Evolutionary conservation across 2,113 vertebrate genomes (phyloP).

Genomic region (Crotophaga sulcirostris): DNA sequence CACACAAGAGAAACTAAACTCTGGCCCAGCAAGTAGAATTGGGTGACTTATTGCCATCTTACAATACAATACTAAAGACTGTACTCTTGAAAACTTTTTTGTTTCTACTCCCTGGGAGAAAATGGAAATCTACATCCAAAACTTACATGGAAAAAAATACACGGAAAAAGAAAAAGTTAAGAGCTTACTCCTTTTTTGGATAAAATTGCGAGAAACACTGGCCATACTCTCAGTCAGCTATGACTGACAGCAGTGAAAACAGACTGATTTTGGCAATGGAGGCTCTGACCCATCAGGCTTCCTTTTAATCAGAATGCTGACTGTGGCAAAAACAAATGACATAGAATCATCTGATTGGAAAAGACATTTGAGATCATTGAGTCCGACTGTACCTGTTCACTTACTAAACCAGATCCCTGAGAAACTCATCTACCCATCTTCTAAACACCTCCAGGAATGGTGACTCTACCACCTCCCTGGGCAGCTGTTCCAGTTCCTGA

Average conservation of each 20-base stretch:
- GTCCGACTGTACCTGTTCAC: too few species aligned
- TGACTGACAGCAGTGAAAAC: not conserved
- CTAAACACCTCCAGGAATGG: too few species aligned
- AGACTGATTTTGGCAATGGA: not conserved
- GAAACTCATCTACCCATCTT: too few species aligned
- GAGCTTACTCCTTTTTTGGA: not conserved
- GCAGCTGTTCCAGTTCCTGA: too few species aligned
- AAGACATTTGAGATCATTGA: too few species aligned
- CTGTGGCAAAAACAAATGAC: not conserved
- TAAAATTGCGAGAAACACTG: not conserved
- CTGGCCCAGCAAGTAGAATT: not conserved
- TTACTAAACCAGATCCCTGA: too few species aligned
- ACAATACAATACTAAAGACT: not conserved
- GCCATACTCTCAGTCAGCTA: not conserved
- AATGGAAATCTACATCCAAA: not conserved
- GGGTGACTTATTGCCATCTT: not conserved
- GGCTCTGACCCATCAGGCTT: not conserved
- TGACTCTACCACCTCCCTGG: too few species aligned
- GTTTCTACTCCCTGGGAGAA: not conserved
- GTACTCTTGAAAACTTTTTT: not conserved
- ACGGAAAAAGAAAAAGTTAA: not conserved
- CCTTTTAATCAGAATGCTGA: not conserved
- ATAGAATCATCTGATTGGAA: too few species aligned
- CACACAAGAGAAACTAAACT: not conserved
- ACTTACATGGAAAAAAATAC: not conserved